Base-by-base conservation (phyloP, 2,113 vertebrate genomes). In the Barbus barbus region DNA sequence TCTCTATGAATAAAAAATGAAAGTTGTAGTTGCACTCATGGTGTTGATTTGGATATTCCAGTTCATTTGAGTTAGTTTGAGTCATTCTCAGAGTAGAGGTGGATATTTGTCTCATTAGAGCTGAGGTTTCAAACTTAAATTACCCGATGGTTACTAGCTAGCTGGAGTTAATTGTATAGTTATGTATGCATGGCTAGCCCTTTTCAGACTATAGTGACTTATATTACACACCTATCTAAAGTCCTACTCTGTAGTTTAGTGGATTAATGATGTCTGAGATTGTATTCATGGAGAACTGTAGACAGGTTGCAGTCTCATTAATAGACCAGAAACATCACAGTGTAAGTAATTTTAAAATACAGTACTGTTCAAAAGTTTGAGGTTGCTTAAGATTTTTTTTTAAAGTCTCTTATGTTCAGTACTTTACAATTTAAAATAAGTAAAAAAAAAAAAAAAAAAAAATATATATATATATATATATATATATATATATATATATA, bases 111-210 rank as follows among this genome's bases (percentile, higher is more conserved):
- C 38, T 44, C 24, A 46, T n/a, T n/a, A n/a, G n/a, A n/a, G n/a
- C n/a, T n/a, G n/a, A 16, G 46, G n/a, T 74, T 12, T 69, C 65
- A 22, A 69, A 69, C 31, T 75, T 75, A 31, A 51, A 75, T n/a
- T n/a, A n/a, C n/a, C n/a, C n/a, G n/a, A n/a, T n/a, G n/a, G n/a
- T 75, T 75, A 24, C 69, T 14, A 44, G 69, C 69, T 38, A 73
- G 38, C 69, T 73, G 38, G 22, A 14, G 11, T 44, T 41, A 71
- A 41, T 71, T 41, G 38, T 72, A 41, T 41, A 38, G 22, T 36
- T n/a, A 41, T 41, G 38, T 24, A 24, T n/a, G 36, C 36, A 14
- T 72, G 22, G 36, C 38, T 72, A 12, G 22, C 36, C 36, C 69
- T 44, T 72, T 22, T 44, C 11, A 41, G 69, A 44, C 9, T 24